Base-by-base conservation (phyloP, 37 sponge, comb jelly and placozoan genomes). In the Cliona cf. orientalis region DNA sequence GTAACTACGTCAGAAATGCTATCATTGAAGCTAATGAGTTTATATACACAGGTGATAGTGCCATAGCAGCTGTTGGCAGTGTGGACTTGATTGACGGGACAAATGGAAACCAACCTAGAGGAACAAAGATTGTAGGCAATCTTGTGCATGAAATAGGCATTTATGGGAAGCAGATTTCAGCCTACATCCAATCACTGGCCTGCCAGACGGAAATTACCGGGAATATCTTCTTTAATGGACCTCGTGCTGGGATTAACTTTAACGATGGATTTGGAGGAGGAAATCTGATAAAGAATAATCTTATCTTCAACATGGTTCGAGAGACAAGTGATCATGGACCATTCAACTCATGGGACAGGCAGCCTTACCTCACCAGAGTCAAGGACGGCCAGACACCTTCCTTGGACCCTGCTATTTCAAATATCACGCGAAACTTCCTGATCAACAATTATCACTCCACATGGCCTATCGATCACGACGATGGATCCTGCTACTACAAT, bases 211-310 rank as follows among this genome's bases (percentile, higher is more conserved):
- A 66, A 38, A 4, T 87, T 31, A 31, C 19, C 39, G 75, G 65
- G n/a, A 87, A 87, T 49, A 77, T 87, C 49, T 81, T 78, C 81
- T 87, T 79, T 76, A 87, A 87, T 69, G 88, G 88, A 41, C 88
- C 88, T 1, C 65, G 88, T 14, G 88, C 82, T 22, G 89, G 89
- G 2, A 76, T 88, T 55, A 88, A 88, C 43, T 82, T 88, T 28
- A 90, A 90, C 58, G 90, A 90, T 60, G 90, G 90, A 5, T 84
- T 90, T 74, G 90, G 90, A 38, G 90, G 90, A 55, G 90, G 85
- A 11, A 57, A 81, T 34, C 26, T 64, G 5, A 26, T 89, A 66
- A 23, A 19, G 33, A 29, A 58, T n/a, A 87, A 87, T 53, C 70
- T 87, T 42, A 42, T 61, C 26, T 87, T 87, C 88, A 87, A 87